Conservation (phyloP, 35 echinoderm and acorn worm genomes). For the Amphiura filiformis region DNA sequence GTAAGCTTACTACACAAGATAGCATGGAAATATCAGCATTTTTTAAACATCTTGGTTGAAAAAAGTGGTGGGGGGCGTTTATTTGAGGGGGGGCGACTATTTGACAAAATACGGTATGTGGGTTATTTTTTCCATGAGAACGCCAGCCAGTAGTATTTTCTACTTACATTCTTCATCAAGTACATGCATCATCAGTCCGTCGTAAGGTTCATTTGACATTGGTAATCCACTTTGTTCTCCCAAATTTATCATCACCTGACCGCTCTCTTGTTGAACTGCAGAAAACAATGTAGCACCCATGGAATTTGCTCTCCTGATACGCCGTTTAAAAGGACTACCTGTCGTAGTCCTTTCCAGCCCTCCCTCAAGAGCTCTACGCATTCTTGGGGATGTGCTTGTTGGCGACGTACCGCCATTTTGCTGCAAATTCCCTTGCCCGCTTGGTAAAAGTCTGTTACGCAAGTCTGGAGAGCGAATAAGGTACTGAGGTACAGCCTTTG, state of each 20-base stretch:
- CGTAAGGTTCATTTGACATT: neutral
- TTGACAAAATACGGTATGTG: no score
- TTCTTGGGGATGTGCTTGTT: neutral
- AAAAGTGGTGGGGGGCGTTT: no score
- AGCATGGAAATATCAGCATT: no score
- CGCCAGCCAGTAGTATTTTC: no score
- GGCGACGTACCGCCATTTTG: neutral
- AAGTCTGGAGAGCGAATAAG: neutral
- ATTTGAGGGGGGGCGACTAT: no score
- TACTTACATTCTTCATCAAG: neutral
- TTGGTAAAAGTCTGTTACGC: neutral
- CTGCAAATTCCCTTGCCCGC: neutral
- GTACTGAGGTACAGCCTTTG: neutral
- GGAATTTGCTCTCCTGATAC: neutral
- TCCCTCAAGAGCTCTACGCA: neutral
- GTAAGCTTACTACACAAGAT: no score
- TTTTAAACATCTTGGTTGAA: no score
- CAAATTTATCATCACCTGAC: neutral
- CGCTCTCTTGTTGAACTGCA: neutral
- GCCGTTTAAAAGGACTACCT: neutral
- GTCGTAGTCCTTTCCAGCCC: neutral
- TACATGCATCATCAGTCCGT: neutral
- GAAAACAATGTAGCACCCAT: neutral
- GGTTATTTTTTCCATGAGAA: no score
- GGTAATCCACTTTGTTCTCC: neutral